Evolutionary conservation across 2,113 vertebrate genomes (phyloP), one percentile per base, ranked within the genome.

Genomic region (Xiphophorus hellerii): DNA sequence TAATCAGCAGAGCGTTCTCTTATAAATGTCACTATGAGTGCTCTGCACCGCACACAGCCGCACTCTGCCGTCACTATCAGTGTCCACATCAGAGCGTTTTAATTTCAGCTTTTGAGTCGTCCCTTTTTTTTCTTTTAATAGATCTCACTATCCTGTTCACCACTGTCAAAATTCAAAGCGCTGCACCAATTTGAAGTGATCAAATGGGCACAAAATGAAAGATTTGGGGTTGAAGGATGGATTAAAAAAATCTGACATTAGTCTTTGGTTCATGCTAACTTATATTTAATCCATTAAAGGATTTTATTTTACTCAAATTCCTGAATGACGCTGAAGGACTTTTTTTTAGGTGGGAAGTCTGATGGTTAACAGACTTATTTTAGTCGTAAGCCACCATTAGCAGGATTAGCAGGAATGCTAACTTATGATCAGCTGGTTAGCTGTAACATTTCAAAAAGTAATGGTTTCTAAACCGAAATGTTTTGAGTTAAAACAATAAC

Each of bases 11-110:
- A 77, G 78, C 78, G 51, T 79, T 84, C 73, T 80, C 69, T 79
- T 73, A 87, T 75, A 87, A 90, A 92, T 88, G 87, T 89, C 86
- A 89, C 74, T 68, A 33, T 54, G 75, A 83, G 74, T 72, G 80
- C 67, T 33, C 28, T 9, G 61, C 29, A 63, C 72, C 29, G 67
- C 74, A 74, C 74, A 71, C 28, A 39, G 44, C 35, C 62, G 30
- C 66, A 73, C 2, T 42, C 77, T 30, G 71, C 74, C 33, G 17
- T 42, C 66, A 65, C 84, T 83, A 81, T 82, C 90, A 33, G 66
- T 67, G 81, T 84, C 87, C 83, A 86, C 80, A 84, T 84, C 80
- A 54, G 14, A 66, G 65, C 35, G 1, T 22, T 73, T 80, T 77
- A 48, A 84, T 86, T 83, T 74, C 8, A 68, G 30, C 4, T 20